Evolutionary conservation across 2,113 vertebrate species (phyloP), one percentile per base, ranked within the genome.

Genomic region (Gobio gobio): DNA sequence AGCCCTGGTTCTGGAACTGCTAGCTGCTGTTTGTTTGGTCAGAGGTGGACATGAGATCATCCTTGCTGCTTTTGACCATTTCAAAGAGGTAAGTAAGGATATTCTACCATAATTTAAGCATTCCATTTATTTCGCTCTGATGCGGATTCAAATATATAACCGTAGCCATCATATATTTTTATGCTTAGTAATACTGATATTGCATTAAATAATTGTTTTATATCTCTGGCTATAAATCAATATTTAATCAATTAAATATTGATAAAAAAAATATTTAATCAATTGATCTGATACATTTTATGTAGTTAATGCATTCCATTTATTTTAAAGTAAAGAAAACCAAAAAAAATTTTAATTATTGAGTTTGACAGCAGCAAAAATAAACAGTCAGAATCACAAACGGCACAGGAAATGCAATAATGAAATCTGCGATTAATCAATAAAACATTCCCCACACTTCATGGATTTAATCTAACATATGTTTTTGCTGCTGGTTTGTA

Each of bases 1-100:
- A 92, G 98, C 98, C 2, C 94, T 99, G 74, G 98, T 99, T 40
- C 87, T 99, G 86, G 98, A 99, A 59, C 90, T 99, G 2, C 74
- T 99, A 88, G 98, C 98, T 0, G 98, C 98, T 0, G 98, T 99
- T 36, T 99, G 98, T 94, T 95, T 99, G 10, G 98, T 99, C 85
- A 94, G 98, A 91, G 98, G 98, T 82, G 98, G 98, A 51, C 98
- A 99, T 24, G 98, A 99, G 88, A 99, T 99, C 91, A 99, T 99
- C 89, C 90, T 99, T 36, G 93, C 97, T 0, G 98, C 98, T 0
- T 99, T 99, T 0, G 98, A 99, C 90, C 96, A 99, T 95, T 99
- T 99, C 87, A 99, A 99, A 92, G 98, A 98, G 93, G 98, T 99
- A 94, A 2, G 92, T 88, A 18, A 29, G 13, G 0, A n/a, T 45